phyloP scores from a whole-genome alignment of 2,113 vertebrate genomes.

The Scolopax mira region DNA sequence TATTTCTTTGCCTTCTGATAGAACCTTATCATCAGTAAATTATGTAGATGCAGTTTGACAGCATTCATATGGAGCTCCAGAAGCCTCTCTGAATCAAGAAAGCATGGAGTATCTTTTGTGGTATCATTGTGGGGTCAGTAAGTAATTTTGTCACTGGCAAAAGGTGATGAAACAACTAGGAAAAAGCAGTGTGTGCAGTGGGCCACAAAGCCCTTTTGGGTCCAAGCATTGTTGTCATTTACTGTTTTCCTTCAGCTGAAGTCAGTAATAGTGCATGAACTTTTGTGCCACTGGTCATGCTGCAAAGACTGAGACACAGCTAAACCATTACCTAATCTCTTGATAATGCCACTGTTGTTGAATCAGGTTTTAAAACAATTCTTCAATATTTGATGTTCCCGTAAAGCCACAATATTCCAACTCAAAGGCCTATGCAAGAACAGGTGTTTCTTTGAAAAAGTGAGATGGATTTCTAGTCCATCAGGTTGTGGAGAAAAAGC shows the following conservation, averaged over 20 bases:
- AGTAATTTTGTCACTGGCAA: not conserved
- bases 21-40: not conserved
- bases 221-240: not conserved
- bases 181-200: not conserved
- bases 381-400: not conserved
- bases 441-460: not conserved
- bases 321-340: not conserved
- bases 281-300: not conserved
- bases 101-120: not conserved
- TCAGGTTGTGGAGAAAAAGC: not conserved
- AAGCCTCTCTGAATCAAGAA: not conserved
- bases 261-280: not conserved
- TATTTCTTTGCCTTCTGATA: not conserved
- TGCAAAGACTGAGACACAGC: not conserved
- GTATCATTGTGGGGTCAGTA: not conserved
- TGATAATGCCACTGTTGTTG: accelerated
- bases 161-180: not conserved
- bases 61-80: not conserved
- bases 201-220: not conserved
- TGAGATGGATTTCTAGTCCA: not conserved
- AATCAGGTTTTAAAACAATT: not conserved
- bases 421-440: not conserved
- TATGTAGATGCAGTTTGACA: not conserved
- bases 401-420: not conserved
- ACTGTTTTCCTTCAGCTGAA: not conserved